These are phyloP conservation scores for Xestobium rufovillosum DNA, from an alignment of 2,888 invertebrate species.

Conservation along the genomic window DNA sequence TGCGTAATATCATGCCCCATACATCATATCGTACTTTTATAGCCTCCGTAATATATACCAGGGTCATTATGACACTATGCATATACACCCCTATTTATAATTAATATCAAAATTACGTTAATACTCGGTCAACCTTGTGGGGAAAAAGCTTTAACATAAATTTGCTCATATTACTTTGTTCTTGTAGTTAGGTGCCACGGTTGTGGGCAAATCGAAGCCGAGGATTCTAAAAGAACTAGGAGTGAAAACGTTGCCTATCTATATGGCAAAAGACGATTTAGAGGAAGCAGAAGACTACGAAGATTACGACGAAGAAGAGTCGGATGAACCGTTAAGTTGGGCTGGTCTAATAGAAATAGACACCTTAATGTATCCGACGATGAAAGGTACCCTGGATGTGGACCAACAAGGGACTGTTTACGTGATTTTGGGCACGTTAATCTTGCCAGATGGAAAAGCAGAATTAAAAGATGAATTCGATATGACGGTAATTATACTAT, in stretches of 20 bases:
- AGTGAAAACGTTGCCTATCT: conserved; percentile 36
- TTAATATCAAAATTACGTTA: too few species aligned
- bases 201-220: conserved; percentile 39
- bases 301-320: conserved; percentile 40
- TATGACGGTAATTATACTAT: conserved; percentile 43
- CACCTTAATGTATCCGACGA: conserved; percentile 50
- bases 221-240: conserved; percentile 39
- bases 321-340: conserved; percentile 48
- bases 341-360: conserved; percentile 51
- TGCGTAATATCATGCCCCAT: too few species aligned
- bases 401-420: conserved; percentile 48
- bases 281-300: conserved; percentile 37
- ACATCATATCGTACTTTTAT: too few species aligned
- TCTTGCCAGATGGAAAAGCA: conserved; percentile 49
- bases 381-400: conserved; percentile 49
- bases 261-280: conserved; percentile 21
- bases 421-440: conserved; percentile 44
- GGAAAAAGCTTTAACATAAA: too few species aligned
- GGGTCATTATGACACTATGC: too few species aligned
- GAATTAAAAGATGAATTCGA: conserved; percentile 51
- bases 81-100: too few species aligned
- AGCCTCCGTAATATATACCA: too few species aligned
- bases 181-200: conserved; percentile 41
- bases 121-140: too few species aligned
- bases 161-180: too few species aligned